These are phyloP conservation scores for Cloeon dipterum DNA, from an alignment of 2,888 invertebrate species.

Conservation along the genomic window DNA sequence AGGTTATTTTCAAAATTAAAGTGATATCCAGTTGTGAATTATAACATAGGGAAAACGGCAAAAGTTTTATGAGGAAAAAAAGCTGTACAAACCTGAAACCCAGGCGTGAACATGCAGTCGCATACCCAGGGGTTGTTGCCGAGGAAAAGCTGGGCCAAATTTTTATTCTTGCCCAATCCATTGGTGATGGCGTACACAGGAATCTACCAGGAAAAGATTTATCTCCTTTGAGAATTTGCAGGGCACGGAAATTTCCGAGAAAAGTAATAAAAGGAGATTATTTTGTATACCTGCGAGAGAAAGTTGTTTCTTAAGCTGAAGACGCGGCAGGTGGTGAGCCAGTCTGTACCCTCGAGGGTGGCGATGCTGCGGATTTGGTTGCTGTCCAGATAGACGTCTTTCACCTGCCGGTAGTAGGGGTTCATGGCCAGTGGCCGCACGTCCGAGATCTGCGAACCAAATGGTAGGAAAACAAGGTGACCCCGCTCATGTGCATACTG, in stretches of 20 bases:
- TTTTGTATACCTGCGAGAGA: slow-evolving; percentile 45
- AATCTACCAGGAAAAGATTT: slow-evolving; percentile 25
- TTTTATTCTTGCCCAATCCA: slow-evolving; percentile 45
- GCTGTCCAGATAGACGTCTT: slow-evolving; percentile 53
- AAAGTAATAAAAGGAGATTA: too few species aligned
- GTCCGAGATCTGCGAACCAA: slow-evolving; percentile 28
- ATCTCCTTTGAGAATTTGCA: too few species aligned
- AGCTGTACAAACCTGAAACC: slow-evolving; percentile 31
- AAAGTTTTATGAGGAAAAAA: too few species aligned
- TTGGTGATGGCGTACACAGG: slow-evolving; percentile 63
- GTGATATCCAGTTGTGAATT: too few species aligned
- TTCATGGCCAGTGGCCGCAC: slow-evolving; percentile 37
- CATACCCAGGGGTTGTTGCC: slow-evolving; percentile 66
- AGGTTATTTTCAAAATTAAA: too few species aligned
- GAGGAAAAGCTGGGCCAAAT: slow-evolving; percentile 41
- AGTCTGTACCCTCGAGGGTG: slow-evolving; percentile 50
- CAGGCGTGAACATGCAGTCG: slow-evolving; percentile 55
- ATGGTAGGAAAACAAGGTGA: background rate
- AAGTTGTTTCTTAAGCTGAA: slow-evolving; percentile 53
- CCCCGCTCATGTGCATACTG: too few species aligned
- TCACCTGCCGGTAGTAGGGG: slow-evolving; percentile 36
- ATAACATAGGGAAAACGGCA: too few species aligned
- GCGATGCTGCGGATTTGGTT: slow-evolving; percentile 43
- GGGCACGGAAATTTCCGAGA: too few species aligned
- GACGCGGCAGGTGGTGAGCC: slow-evolving; percentile 52